A percentile compares a stretch with the other conserved stretches of the same genome.
Evolutionary conservation across 2,113 vertebrate species (phyloP).

Genomic region (Trinectes maculatus): DNA sequence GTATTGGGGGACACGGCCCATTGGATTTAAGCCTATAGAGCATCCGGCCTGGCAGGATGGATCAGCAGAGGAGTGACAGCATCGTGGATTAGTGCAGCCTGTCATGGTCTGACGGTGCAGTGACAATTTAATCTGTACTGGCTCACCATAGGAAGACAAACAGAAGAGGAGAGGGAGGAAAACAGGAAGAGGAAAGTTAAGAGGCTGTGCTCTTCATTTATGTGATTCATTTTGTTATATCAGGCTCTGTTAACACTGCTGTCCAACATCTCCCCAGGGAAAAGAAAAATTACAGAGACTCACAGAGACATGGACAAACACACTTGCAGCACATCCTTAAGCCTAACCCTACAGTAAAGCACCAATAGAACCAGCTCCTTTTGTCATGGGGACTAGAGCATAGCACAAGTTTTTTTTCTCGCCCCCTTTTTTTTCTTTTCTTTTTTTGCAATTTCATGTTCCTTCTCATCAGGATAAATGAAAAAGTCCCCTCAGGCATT

Average conservation of each 20-base stretch:
- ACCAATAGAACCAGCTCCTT: conserved; percentile 32
- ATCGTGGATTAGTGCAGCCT: conserved; percentile 78
- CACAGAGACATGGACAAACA: conserved; percentile 26
- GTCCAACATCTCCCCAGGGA: conserved; percentile 50
- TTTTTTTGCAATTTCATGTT: conserved; percentile 40
- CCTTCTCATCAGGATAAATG: conserved; percentile 35
- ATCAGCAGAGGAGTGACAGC: conserved; percentile 63
- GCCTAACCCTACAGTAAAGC: conserved; percentile 30
- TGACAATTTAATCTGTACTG: conserved; percentile 81
- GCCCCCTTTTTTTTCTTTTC: conserved; percentile 16
- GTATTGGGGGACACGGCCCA: conserved; percentile 60
- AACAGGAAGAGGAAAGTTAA: conserved; percentile 53
- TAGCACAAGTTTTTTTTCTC: not conserved
- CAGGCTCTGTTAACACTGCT: conserved; percentile 73
- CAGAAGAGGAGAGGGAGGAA: conserved; percentile 25
- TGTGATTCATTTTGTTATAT: conserved; percentile 77
- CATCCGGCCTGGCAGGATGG: conserved; percentile 62
- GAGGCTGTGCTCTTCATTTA: conserved; percentile 74
- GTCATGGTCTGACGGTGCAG: conserved; percentile 74
- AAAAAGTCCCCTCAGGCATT: conserved; percentile 29
- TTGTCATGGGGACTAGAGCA: conserved; percentile 17
- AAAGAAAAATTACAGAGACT: conserved; percentile 8
- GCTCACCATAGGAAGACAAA: conserved; percentile 56
- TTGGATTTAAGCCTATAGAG: conserved; percentile 69
- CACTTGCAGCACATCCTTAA: conserved; percentile 35